Conservation (phyloP, 1,140 invertebrate genomes). For the Caenorhabditis briggsae region DNA sequence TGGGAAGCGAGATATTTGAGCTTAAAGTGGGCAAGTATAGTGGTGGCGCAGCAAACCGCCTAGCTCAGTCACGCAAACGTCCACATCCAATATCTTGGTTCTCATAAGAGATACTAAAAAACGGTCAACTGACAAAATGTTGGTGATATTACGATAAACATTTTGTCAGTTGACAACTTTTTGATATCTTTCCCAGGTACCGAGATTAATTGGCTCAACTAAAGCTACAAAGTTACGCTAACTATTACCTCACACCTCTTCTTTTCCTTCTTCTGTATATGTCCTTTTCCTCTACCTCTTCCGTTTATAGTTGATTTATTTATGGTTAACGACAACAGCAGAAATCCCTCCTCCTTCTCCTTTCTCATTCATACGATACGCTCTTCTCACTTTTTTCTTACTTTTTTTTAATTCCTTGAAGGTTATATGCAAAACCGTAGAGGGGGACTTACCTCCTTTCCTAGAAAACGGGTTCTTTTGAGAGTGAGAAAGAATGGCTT, state of each 20-base stretch:
- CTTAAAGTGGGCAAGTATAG: too few relatives aligned
- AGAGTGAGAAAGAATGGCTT: neutral
- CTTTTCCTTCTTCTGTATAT: neutral
- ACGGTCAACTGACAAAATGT: too few relatives aligned
- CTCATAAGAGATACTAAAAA: too few relatives aligned
- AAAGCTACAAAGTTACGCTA: too few relatives aligned
- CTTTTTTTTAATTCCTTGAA: neutral
- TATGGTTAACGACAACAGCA: neutral
- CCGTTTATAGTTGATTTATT: conserved; percentile 39
- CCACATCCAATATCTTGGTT: too few relatives aligned
- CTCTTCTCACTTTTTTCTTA: neutral
- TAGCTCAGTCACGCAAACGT: too few relatives aligned
- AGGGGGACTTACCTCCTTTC: neutral
- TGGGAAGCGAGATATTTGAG: too few relatives aligned
- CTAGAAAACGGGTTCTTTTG: neutral
- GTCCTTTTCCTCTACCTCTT: neutral
- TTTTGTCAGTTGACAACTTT: too few relatives aligned
- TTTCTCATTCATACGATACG: conserved; percentile 13
- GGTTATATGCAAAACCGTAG: conserved; percentile 34
- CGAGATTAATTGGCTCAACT: too few relatives aligned
- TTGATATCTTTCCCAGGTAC: too few relatives aligned
- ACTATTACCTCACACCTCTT: neutral
- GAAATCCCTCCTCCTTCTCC: neutral
- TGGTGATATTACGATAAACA: too few relatives aligned
- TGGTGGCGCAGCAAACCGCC: too few relatives aligned